Percentiles rank a stretch among this genome's conserved stretches.
Conservation (phyloP, 2,888 invertebrate genomes). For the Eulithis testata region DNA sequence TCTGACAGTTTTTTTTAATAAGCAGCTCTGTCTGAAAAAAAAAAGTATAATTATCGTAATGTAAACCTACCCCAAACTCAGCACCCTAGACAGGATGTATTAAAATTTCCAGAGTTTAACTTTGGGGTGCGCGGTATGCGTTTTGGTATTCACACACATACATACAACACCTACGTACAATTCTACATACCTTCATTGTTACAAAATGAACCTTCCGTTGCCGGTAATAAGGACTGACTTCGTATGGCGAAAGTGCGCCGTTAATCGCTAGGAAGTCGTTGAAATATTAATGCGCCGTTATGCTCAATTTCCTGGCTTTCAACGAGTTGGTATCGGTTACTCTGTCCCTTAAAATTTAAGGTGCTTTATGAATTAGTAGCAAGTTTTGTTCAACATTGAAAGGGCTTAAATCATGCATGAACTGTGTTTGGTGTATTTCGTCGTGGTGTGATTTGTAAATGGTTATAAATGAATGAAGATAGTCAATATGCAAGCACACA, state of each 20-base stretch:
- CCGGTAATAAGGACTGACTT: constrained; percentile 43
- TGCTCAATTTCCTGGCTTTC: constrained; percentile 82
- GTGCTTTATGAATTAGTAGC: constrained; percentile 53
- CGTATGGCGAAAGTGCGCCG: constrained; percentile 42
- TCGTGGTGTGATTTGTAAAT: too few relatives aligned
- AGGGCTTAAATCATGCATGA: constrained; percentile 15
- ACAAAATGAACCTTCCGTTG: constrained; percentile 46
- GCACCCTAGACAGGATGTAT: constrained; percentile 66
- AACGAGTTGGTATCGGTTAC: constrained; percentile 74
- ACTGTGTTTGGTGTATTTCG: background rate
- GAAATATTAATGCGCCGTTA: constrained; percentile 81
- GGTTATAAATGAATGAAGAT: too few relatives aligned
- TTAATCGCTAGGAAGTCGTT: constrained; percentile 77
- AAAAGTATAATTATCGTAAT: constrained; percentile 38
- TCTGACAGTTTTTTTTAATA: background rate
- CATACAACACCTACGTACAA: constrained; percentile 51
- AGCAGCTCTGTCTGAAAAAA: too few relatives aligned
- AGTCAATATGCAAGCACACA: too few relatives aligned
- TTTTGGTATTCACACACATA: constrained; percentile 60
- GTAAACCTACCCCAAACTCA: constrained; percentile 49
- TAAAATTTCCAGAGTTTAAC: constrained; percentile 75
- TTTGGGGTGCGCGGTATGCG: constrained; percentile 71
- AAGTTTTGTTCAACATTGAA: constrained; percentile 26
- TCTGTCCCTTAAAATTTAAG: constrained; percentile 68
- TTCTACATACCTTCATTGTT: constrained; percentile 42